Evolutionary conservation across 2,113 vertebrate species (phyloP).

Genomic region (Dromiciops gliroides): DNA sequence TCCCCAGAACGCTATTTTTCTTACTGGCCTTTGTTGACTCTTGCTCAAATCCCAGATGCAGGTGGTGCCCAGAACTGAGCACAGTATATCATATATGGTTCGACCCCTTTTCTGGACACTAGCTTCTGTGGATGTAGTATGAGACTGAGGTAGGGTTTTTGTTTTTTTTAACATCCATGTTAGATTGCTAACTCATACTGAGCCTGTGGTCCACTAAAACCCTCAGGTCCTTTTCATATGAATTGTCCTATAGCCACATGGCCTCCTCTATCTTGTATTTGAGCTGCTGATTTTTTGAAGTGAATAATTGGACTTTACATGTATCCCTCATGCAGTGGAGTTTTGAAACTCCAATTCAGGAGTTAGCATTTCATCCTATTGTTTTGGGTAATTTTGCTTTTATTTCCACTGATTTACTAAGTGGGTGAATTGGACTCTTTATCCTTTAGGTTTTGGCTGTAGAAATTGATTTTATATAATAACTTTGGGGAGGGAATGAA

Average conservation of each 20-base stretch:
- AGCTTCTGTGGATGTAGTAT: neutral
- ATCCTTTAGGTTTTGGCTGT: neutral
- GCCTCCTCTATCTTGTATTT: neutral
- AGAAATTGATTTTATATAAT: neutral
- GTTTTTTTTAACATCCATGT: neutral
- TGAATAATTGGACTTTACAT: neutral
- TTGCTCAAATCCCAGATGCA: neutral
- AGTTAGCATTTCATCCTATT: neutral
- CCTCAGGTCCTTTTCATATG: neutral
- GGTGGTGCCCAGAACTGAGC: neutral
- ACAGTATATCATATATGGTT: neutral
- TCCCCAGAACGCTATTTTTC: neutral
- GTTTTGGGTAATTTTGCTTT: neutral
- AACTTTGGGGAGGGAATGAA: neutral
- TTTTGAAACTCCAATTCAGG: neutral
- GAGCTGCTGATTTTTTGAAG: neutral
- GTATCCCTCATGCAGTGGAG: neutral
- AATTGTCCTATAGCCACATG: neutral
- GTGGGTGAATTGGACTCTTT: neutral
- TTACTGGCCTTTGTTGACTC: neutral
- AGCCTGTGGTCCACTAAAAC: neutral
- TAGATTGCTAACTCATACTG: neutral
- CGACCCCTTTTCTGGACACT: neutral
- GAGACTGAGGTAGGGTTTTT: neutral
- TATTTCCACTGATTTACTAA: neutral